Conservation (phyloP, 2,113 vertebrate genomes). For the Paradisaea rubra region DNA sequence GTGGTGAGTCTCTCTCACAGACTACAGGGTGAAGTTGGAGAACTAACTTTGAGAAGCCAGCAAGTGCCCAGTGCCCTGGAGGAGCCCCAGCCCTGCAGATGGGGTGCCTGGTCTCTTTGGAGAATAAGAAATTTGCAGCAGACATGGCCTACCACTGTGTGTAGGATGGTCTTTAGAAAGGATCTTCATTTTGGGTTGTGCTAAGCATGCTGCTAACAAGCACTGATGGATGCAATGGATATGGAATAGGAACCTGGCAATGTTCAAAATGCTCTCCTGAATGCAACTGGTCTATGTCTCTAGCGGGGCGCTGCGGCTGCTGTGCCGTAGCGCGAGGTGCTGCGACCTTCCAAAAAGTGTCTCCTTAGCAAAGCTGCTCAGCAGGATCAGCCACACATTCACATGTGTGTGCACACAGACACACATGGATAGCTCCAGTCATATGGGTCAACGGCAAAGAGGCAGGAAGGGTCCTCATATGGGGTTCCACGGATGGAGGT, state of each 20-base stretch:
- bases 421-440: no score
- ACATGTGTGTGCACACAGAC: no score
- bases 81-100: not conserved
- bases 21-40: not conserved
- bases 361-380: no score
- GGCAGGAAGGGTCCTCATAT: no score
- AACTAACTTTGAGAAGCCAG: not conserved
- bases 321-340: no score
- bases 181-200: not conserved
- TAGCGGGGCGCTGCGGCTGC: no score
- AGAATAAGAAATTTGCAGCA: not conserved
- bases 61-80: not conserved
- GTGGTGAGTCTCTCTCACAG: not conserved
- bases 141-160: not conserved
- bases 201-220: not conserved
- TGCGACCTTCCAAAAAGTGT: no score
- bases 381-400: no score
- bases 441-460: no score
- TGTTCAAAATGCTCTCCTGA: not conserved
- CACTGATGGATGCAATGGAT: fast-evolving
- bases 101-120: not conserved
- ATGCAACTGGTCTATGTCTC: fast-evolving
- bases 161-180: not conserved
- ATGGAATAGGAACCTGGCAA: fast-evolving
- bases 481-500: no score